Conservation (phyloP, 2,888 invertebrate genomes). For the Exephanes ischioxanthus region DNA sequence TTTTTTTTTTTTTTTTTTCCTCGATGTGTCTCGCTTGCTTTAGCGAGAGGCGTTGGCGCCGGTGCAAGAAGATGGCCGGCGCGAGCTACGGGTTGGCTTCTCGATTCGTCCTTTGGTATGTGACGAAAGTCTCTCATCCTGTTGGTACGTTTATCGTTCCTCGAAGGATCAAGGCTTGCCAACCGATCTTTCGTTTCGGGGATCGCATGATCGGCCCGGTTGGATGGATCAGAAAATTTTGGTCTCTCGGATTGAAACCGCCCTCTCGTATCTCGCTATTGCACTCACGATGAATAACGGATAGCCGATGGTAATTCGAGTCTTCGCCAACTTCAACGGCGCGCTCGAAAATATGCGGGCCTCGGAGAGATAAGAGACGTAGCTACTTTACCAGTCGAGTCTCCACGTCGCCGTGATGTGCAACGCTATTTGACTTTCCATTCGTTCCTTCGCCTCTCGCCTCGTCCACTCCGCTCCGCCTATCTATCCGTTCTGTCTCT, state of each 20-base stretch:
- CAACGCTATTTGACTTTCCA: conserved; percentile 44
- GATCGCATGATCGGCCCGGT: background rate
- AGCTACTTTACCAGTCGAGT: conserved; percentile 38
- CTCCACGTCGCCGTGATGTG: conserved; percentile 30
- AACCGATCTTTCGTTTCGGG: conserved; percentile 3
- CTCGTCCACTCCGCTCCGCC: background rate
- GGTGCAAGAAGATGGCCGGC: background rate
- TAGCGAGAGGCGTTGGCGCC: background rate
- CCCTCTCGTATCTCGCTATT: background rate
- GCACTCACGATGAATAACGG: conserved; percentile 13
- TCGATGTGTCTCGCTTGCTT: background rate
- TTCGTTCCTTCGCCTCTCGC: background rate
- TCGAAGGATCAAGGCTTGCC: conserved; percentile 15
- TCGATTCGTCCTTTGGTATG: background rate
- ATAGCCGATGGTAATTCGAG: conserved; percentile 36
- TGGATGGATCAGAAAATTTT: background rate
- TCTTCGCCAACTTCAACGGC: background rate
- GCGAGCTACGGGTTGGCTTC: background rate
- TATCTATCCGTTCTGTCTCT: background rate
- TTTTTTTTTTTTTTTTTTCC: background rate
- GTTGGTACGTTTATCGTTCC: background rate
- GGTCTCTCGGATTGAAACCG: no score
- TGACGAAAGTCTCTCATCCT: background rate
- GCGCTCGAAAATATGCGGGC: background rate
- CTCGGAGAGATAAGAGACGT: conserved; percentile 3